Conservation (phyloP, 2,797 vertebrate species). For the Micrastur ruficollis region DNA sequence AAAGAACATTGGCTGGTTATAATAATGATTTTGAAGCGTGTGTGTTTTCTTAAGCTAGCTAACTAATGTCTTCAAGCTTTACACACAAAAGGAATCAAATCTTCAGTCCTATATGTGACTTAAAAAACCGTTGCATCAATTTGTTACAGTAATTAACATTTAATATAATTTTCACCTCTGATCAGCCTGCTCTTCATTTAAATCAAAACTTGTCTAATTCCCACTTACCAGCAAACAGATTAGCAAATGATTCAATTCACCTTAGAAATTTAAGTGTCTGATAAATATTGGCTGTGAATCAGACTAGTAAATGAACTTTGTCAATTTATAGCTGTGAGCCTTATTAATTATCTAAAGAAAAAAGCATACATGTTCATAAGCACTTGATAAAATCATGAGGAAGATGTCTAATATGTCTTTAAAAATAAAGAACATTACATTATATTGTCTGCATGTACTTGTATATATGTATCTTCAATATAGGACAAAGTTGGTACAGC, state of each 20-base stretch:
- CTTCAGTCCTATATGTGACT: background rate
- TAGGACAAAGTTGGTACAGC: background rate
- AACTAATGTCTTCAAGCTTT: background rate
- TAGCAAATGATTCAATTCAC: background rate
- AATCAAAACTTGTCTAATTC: background rate
- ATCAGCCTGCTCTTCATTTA: background rate
- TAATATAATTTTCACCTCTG: background rate
- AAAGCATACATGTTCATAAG: background rate
- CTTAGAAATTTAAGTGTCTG: background rate
- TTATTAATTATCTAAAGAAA: background rate
- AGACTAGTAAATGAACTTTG: background rate
- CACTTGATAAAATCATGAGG: background rate
- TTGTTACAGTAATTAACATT: constrained; percentile 10
- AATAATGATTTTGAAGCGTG: background rate
- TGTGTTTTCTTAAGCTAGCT: background rate
- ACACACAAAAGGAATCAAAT: background rate
- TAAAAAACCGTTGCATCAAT: background rate
- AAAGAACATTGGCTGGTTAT: background rate
- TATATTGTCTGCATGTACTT: background rate
- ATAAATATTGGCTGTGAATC: background rate
- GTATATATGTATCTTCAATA: accelerated
- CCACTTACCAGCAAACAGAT: background rate
- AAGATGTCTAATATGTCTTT: background rate
- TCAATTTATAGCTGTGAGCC: background rate
- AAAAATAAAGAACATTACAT: background rate